Conservation (phyloP, 2,888 invertebrate species). For the Trissolcus japonicus region DNA sequence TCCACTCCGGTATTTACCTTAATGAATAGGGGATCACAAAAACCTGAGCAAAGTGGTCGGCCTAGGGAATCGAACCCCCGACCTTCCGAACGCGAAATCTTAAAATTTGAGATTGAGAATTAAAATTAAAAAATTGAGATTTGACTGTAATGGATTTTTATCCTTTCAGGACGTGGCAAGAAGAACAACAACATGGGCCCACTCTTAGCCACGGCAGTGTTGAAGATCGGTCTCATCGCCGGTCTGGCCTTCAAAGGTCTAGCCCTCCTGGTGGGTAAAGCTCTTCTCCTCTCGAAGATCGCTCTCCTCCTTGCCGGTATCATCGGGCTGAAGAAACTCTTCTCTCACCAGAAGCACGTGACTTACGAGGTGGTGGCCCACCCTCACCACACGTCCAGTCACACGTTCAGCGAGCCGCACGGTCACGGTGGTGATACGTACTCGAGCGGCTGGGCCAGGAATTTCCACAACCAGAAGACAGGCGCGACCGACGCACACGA, state of each 20-base stretch:
- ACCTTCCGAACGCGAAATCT: no score
- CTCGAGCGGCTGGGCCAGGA: slow-evolving; percentile 81
- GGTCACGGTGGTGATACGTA: slow-evolving; percentile 77
- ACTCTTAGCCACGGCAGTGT: slow-evolving; percentile 84
- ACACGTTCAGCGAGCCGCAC: slow-evolving; percentile 74
- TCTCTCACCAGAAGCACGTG: slow-evolving; percentile 85
- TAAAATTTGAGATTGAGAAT: no score
- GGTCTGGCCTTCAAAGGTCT: slow-evolving; percentile 88
- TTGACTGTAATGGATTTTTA: slow-evolving; percentile 5
- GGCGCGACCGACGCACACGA: slow-evolving; percentile 77
- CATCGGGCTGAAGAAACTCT: slow-evolving; percentile 88
- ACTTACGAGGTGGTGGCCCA: slow-evolving; percentile 87
- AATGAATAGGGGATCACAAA: no score
- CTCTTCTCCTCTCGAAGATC: slow-evolving; percentile 89
- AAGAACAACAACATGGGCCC: slow-evolving; percentile 84
- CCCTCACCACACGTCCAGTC: slow-evolving; percentile 80
- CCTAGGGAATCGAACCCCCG: no score
- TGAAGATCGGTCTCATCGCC: slow-evolving; percentile 89
- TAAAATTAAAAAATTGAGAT: no score
- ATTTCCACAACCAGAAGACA: slow-evolving; percentile 76
- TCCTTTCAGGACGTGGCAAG: slow-evolving; percentile 80
- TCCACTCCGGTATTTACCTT: no score
- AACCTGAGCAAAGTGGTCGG: no score
- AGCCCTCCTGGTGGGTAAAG: slow-evolving; percentile 89
- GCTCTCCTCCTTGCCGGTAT: slow-evolving; percentile 88